These are phyloP conservation scores for Knipowitschia caucasica DNA, from an alignment of 2,797 vertebrate species.

Conservation along the genomic window DNA sequence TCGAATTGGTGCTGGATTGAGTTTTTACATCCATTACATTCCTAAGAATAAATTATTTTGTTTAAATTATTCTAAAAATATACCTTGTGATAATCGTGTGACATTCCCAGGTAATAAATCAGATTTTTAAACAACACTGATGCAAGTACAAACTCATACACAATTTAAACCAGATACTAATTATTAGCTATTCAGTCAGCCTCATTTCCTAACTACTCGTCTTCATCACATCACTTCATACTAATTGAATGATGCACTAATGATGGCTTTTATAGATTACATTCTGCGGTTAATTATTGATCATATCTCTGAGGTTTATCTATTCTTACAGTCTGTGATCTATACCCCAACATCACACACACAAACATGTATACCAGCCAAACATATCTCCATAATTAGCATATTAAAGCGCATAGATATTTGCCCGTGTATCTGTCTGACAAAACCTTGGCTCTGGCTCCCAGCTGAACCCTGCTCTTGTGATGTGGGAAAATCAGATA, in stretches of 20 bases:
- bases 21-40: too few species aligned
- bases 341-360: not conserved
- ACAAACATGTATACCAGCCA: not conserved
- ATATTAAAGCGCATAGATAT: not conserved
- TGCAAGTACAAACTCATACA: not conserved
- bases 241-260: not conserved
- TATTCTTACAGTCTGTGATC: too few species aligned
- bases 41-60: too few species aligned
- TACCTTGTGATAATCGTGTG: too few species aligned
- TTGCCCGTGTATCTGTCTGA: not conserved
- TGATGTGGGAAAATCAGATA: not conserved
- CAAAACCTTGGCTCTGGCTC: conserved; percentile 24
- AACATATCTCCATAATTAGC: not conserved
- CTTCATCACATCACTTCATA: not conserved
- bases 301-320: not conserved
- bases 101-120: too few species aligned
- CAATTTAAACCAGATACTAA: not conserved
- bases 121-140: not conserved
- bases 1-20: too few species aligned
- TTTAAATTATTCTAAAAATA: too few species aligned
- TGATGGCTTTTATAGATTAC: not conserved
- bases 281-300: not conserved
- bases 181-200: not conserved
- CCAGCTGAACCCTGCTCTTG: conserved; percentile 38
- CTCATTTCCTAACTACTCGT: not conserved